Percentiles rank a stretch among this genome's conserved stretches.
These are phyloP conservation scores for Rhagoletis pomonella DNA, from an alignment of 1,140 invertebrate genomes.

Conservation along the genomic window DNA sequence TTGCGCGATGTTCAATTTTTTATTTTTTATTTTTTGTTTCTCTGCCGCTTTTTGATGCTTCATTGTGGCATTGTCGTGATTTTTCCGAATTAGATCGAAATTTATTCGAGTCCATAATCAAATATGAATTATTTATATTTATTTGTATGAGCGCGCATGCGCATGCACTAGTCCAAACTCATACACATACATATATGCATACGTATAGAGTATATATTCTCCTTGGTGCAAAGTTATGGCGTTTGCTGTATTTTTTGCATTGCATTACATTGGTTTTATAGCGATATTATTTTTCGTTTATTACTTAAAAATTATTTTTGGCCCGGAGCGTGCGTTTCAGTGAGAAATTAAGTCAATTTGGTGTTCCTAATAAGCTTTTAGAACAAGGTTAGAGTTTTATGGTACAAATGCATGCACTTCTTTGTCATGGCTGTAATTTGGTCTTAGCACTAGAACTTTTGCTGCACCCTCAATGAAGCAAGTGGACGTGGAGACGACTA, in stretches of 20 bases:
- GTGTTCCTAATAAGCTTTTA: no score
- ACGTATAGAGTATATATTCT: neutral
- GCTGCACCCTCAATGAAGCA: no score
- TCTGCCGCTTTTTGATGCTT: neutral
- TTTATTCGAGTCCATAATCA: slow-evolving; percentile 56
- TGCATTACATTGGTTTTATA: no score
- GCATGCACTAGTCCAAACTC: neutral
- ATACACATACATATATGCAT: neutral
- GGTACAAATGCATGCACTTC: no score
- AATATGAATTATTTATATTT: slow-evolving; percentile 58
- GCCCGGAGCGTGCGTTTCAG: no score
- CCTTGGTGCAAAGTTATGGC: neutral
- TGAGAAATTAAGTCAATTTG: no score
- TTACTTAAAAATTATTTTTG: no score
- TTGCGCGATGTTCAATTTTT: neutral
- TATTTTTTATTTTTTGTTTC: neutral
- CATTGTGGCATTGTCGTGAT: slow-evolving; percentile 52
- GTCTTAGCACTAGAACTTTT: no score
- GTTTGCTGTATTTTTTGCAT: neutral
- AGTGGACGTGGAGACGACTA: no score
- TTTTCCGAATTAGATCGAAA: slow-evolving; percentile 57
- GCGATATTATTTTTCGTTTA: no score
- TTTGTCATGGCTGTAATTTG: no score
- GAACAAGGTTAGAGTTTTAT: no score
- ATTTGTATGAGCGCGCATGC: neutral